Percentiles rank a stretch among this genome's conserved stretches.
phyloP scores from a whole-genome alignment of 2,888 invertebrate species.

The Acleris emargana region DNA sequence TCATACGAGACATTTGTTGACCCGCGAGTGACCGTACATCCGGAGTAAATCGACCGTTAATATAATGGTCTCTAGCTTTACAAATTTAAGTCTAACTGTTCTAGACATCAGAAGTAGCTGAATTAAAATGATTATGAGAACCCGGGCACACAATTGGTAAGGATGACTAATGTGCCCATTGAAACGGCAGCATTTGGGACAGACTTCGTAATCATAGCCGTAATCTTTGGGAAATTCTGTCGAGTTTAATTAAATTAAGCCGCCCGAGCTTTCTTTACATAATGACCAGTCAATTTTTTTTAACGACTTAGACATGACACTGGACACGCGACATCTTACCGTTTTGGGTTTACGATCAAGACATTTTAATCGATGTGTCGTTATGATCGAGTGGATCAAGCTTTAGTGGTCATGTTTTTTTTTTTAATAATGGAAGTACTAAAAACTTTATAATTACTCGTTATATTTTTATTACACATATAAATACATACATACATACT shows the following conservation, averaged over 20 bases:
- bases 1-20: constrained; percentile 21
- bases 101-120: constrained; percentile 50
- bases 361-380: too few species aligned
- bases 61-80: constrained; percentile 27
- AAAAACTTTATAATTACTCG: too few species aligned
- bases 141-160: constrained; percentile 48
- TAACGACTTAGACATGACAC: too few species aligned
- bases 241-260: constrained; percentile 24
- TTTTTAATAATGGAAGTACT: too few species aligned
- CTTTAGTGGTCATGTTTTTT: too few species aligned
- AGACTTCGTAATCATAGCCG: constrained; percentile 28
- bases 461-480: too few species aligned
- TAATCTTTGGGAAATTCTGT: constrained; percentile 28
- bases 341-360: too few species aligned
- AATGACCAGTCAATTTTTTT: not conserved
- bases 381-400: too few species aligned
- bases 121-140: constrained; percentile 63
- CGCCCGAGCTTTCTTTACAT: not conserved
- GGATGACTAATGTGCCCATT: constrained; percentile 38
- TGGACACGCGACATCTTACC: too few species aligned
- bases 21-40: constrained; percentile 30
- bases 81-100: constrained; percentile 56
- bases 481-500: too few species aligned
- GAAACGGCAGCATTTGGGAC: constrained; percentile 34
- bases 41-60: constrained; percentile 43